Conservation (phyloP, 2,888 invertebrate genomes). For the Tubulanus polymorphus region DNA sequence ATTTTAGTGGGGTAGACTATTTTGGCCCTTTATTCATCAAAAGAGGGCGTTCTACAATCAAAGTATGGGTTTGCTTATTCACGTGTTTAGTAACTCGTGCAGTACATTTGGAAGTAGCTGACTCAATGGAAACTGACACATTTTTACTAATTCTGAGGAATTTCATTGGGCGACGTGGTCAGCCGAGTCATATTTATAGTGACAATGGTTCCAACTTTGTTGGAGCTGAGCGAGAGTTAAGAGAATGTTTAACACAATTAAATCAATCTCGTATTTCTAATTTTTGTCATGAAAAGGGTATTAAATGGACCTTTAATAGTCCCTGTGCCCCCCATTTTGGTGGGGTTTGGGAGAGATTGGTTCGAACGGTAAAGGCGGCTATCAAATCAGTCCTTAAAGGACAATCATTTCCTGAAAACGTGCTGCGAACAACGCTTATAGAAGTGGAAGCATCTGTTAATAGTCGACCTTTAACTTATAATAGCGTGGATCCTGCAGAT, state of each 20-base stretch:
- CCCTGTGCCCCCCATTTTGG: slow-evolving; percentile 26
- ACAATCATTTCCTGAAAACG: background rate
- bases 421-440: background rate
- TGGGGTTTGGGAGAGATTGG: slow-evolving; percentile 2
- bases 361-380: background rate
- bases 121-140: slow-evolving; percentile 6
- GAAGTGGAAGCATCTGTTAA: slow-evolving; percentile 2
- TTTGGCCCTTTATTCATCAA: background rate
- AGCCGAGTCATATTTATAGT: background rate
- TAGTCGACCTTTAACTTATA: slow-evolving; percentile 2
- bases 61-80: slow-evolving; percentile 13
- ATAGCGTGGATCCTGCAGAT: slow-evolving; percentile 8
- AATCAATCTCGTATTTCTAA: slow-evolving; percentile 1
- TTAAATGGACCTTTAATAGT: slow-evolving; percentile 20
- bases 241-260: background rate
- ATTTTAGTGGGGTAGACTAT: background rate
- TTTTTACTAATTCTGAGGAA: slow-evolving; percentile 5
- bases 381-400: background rate
- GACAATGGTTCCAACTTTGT: slow-evolving; percentile 14
- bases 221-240: background rate
- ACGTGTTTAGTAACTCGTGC: slow-evolving; percentile 9
- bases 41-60: background rate
- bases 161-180: slow-evolving; percentile 6
- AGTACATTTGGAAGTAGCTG: slow-evolving; percentile 9
- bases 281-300: background rate